phyloP scores from a whole-genome alignment of 2,113 vertebrate genomes.

The Morone chrysops region DNA sequence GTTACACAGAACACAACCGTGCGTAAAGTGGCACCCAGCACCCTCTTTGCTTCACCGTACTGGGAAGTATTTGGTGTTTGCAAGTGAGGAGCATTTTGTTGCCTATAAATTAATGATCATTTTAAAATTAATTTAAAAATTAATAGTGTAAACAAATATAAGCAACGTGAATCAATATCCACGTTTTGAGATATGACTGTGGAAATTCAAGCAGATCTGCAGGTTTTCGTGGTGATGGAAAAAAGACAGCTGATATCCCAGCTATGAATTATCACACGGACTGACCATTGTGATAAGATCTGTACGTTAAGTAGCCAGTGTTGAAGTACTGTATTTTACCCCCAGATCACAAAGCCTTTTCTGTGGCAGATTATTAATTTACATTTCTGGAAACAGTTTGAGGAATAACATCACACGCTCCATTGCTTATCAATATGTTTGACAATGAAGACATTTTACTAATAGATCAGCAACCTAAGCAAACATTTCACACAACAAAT shows the following conservation, averaged over 20 bases:
- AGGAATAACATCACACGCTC: not conserved
- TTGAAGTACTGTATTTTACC: not conserved
- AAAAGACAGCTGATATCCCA: constrained; percentile 6
- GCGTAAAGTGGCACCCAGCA: constrained; percentile 27
- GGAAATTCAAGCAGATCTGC: constrained; percentile 3
- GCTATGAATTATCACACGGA: not conserved
- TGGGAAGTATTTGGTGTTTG: not conserved
- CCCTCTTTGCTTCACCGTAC: not conserved
- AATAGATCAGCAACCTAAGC: not conserved
- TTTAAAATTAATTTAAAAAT: not conserved
- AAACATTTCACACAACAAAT: not conserved
- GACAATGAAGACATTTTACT: not conserved
- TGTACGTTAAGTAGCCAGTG: too few species aligned
- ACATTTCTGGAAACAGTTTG: not conserved
- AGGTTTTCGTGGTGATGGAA: constrained; percentile 10
- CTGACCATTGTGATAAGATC: not conserved
- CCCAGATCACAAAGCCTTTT: not conserved
- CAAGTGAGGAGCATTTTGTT: accelerated
- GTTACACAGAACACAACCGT: not conserved
- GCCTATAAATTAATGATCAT: not conserved
- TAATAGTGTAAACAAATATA: not conserved
- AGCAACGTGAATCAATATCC: not conserved
- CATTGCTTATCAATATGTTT: not conserved
- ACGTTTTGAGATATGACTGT: constrained; percentile 15
- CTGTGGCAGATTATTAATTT: constrained; percentile 1